Evolutionary conservation across 1,140 invertebrate genomes (phyloP), one percentile per base, ranked within the genome.

Genomic region (Lasaia peninsularis): DNA sequence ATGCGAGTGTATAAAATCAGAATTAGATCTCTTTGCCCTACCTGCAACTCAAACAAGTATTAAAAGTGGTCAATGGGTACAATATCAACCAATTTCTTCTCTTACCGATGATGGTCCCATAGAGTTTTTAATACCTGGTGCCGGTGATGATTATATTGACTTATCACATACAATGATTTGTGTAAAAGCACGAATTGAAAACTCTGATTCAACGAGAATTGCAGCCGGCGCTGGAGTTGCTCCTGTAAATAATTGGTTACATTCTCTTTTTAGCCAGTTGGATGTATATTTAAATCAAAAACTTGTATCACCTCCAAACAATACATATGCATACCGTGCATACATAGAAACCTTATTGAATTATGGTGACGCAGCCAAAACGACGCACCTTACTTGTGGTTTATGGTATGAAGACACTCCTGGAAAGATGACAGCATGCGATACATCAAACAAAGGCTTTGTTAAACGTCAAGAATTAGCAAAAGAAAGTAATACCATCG

Each of bases 251-350:
- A n/a, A n/a, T n/a, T n/a, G n/a, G n/a, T n/a, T n/a, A n/a, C n/a
- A n/a, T n/a, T n/a, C n/a, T n/a, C 59, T 90, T 28, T 88, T 89
- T 56, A 78, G 61, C 63, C 78, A 86, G 55, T 62, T 88, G 0
- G 75, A 84, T 60, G 62, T 89, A 12, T 80, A 75, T 63, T 71
- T 90, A 5, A 89, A 90, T 73, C 81, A 88, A 64, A 87, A 82
- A 69, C 62, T 85, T 16, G 63, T 90, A 1, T 86, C 80, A 11
- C 72, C 80, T 0, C 66, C 78, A 14, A 81, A 78, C 48, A 80
- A 83, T 57, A 79, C 76, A 11, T 90, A 91, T 67, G 71, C 75
- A n/a, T 90, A 87, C 63, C 56, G 78, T 52, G 75, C 78, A 1
- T 90, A 90, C 49, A 75, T 91, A 8, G 85, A 91, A 75, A 88